These are phyloP conservation scores for Cepphus grylle DNA, from an alignment of 2,113 vertebrate genomes.

Conservation along the genomic window DNA sequence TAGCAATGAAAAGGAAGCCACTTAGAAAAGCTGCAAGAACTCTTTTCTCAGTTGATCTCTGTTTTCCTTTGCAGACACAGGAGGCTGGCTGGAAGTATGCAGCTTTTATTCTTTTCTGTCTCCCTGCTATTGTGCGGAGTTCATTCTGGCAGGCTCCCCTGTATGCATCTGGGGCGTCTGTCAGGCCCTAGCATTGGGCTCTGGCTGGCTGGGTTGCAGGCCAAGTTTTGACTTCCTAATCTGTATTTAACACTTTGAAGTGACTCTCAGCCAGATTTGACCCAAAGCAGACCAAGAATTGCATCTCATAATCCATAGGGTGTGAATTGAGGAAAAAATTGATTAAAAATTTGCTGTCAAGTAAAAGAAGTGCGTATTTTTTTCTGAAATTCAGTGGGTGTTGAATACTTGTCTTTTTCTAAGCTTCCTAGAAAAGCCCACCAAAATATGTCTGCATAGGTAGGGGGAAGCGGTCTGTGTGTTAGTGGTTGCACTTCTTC, in stretches of 20 bases:
- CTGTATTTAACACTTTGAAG: background rate
- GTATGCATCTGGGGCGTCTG: background rate
- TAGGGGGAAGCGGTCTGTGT: fast-evolving
- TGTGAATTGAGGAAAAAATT: background rate
- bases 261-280: background rate
- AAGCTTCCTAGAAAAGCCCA: background rate
- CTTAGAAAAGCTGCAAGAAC: background rate
- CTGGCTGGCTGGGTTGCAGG: background rate
- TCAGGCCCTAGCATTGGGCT: background rate
- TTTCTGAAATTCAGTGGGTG: background rate
- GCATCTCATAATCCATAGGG: background rate
- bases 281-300: background rate
- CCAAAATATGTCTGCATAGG: background rate
- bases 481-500: background rate
- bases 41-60: background rate
- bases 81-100: background rate
- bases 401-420: background rate
- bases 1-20: background rate
- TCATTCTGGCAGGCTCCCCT: background rate
- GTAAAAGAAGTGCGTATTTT: background rate
- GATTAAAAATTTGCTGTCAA: background rate
- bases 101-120: background rate
- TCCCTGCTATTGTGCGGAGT: background rate
- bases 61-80: background rate
- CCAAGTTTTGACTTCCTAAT: constrained; percentile 18